phyloP scores from a whole-genome alignment of 2,797 vertebrate genomes.

The Anguilla pacifica region DNA sequence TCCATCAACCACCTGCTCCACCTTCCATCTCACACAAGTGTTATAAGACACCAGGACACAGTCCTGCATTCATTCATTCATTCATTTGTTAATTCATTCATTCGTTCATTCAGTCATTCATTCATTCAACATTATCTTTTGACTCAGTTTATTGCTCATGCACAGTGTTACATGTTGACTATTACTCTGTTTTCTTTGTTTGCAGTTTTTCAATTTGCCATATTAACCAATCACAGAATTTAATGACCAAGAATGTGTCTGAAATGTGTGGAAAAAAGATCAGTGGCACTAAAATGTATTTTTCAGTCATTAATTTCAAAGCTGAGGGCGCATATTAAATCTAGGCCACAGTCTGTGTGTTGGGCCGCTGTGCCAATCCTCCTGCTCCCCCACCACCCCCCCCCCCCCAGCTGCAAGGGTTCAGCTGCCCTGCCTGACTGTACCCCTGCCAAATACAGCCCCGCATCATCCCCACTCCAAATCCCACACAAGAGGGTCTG shows the following conservation, averaged over 20 bases:
- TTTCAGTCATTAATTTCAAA: background rate
- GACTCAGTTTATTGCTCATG: no score
- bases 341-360: background rate
- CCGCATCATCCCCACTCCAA: slow-evolving; percentile 62
- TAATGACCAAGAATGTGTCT: background rate
- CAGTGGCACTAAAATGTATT: background rate
- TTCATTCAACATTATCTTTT: no score
- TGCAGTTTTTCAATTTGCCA: no score
- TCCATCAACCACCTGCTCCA: no score
- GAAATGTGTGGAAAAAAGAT: background rate
- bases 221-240: background rate
- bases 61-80: no score
- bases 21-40: no score
- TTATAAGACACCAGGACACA: no score
- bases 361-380: background rate
- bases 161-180: no score
- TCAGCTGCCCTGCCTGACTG: slow-evolving; percentile 78
- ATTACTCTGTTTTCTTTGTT: no score
- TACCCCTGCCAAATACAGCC: slow-evolving; percentile 71
- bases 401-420: slow-evolving; percentile 73
- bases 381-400: slow-evolving; percentile 52
- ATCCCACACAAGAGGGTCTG: slow-evolving; percentile 51
- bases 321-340: background rate
- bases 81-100: no score
- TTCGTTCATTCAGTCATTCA: no score